Conservation (phyloP, 2,888 invertebrate genomes). For the Mesodorylaimus sp. region DNA sequence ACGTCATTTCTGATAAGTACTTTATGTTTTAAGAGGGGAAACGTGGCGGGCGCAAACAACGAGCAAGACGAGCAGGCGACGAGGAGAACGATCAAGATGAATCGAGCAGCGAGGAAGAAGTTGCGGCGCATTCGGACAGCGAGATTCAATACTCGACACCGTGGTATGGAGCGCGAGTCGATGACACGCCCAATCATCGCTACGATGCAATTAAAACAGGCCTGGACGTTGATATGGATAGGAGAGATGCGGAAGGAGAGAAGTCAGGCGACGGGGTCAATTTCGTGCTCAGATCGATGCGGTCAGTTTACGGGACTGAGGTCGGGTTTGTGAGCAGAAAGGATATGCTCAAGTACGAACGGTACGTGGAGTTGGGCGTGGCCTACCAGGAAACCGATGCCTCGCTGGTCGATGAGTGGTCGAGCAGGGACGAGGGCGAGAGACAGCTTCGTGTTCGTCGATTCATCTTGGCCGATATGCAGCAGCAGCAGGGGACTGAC, state of each 20-base stretch:
- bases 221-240: no score
- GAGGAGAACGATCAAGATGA: neutral
- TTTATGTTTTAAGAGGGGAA: no score
- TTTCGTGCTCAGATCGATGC: neutral
- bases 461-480: neutral
- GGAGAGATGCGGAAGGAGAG: no score
- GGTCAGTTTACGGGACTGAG: neutral
- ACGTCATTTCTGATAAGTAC: no score
- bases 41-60: no score
- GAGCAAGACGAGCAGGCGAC: no score
- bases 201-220: neutral
- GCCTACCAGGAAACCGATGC: neutral
- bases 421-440: neutral
- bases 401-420: neutral
- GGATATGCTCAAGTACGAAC: conserved; percentile 10
- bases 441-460: neutral
- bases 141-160: neutral
- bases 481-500: neutral
- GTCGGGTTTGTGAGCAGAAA: neutral
- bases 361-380: neutral
- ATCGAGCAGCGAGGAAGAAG: conserved; percentile 1
- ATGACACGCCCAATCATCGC: neutral
- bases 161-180: neutral
- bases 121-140: neutral
- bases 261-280: no score